Evolutionary conservation across 2,888 invertebrate species (phyloP).

Genomic region (Salticus scenicus): DNA sequence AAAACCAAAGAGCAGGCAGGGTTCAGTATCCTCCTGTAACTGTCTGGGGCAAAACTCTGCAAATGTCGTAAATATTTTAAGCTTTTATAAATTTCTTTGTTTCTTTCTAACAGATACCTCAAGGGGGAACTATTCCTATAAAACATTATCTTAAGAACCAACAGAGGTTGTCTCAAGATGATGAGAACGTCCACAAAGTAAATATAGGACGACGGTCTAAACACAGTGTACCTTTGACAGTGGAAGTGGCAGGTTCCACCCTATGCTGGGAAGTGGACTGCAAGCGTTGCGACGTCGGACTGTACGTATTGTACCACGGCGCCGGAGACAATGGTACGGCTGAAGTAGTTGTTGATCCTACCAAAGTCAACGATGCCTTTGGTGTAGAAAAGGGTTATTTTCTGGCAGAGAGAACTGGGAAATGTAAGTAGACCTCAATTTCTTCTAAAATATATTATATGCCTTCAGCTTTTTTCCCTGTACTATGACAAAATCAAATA

Average conservation of each 20-base stretch:
- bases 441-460: not conserved
- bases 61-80: too few species aligned
- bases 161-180: slow-evolving; percentile 6
- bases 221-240: slow-evolving; percentile 20
- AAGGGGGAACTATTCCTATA: slow-evolving; percentile 24
- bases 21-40: too few species aligned
- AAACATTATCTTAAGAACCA: slow-evolving; percentile 38
- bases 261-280: slow-evolving; percentile 53
- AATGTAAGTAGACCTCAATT: slow-evolving; percentile 49
- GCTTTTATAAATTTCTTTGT: too few species aligned
- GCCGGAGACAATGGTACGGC: not conserved
- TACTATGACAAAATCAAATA: not conserved
- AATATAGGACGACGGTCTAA: slow-evolving; percentile 47
- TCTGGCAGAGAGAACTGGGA: slow-evolving; percentile 21
- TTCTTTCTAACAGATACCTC: slow-evolving; percentile 30
- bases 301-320: not conserved
- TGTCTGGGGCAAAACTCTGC: too few species aligned
- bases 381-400: slow-evolving; percentile 38
- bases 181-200: slow-evolving; percentile 32
- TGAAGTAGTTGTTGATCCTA: not conserved
- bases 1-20: too few species aligned
- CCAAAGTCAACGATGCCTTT: not conserved
- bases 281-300: slow-evolving; percentile 30
- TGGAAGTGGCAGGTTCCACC: slow-evolving; percentile 10
- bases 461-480: not conserved